Evolutionary conservation across 64 coral and sea anemone genomes (phyloP), one percentile per base, ranked within the genome.

Genomic region (Pachyseris speciosa): DNA sequence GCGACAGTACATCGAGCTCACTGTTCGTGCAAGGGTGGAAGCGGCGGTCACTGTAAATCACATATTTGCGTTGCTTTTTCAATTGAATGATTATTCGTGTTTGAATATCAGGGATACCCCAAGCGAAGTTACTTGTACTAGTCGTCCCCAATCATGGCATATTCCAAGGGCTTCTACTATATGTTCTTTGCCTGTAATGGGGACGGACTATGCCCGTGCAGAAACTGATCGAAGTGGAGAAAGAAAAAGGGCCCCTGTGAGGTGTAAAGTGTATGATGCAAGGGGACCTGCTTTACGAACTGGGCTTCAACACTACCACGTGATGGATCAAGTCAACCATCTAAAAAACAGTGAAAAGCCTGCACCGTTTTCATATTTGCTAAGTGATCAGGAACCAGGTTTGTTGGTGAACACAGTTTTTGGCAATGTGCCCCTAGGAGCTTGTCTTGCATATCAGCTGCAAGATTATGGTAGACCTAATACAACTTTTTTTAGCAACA

Each of bases 41-140:
- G 67, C 50, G 49, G 68, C 28, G 53, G 86, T n/a, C 86, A 88
- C 38, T 88, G 86, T 70, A 91, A n/a, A 83, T 67, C 88, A 91
- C 59, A 63, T 71, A 37, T 91, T 91, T 53, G 64, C 88, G 42
- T 34, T 91, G 40, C 63, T 91, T 22, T 91, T 67, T 80, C 61
- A 69, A n/a, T 70, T 91, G 38, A 83, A 83, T 64, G 77, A 91
- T 91, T 60, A 81, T 49, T 37, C n/a, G 80, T n/a, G n/a, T n/a
- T n/a, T n/a, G n/a, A n/a, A n/a, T n/a, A n/a, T n/a, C n/a, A n/a
- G n/a, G n/a, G n/a, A 84, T 64, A 84, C 40, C 10, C 80, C 80
- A 64, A 84, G 80, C 34, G 32, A 64, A 63, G 53, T 37, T 38
- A 65, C 34, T n/a, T 65, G 80, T 38, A 84, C 80, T 31, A 84